These are phyloP conservation scores for Nyctereutes procyonoides DNA, from an alignment of 2,113 vertebrate species.

Conservation along the genomic window DNA sequence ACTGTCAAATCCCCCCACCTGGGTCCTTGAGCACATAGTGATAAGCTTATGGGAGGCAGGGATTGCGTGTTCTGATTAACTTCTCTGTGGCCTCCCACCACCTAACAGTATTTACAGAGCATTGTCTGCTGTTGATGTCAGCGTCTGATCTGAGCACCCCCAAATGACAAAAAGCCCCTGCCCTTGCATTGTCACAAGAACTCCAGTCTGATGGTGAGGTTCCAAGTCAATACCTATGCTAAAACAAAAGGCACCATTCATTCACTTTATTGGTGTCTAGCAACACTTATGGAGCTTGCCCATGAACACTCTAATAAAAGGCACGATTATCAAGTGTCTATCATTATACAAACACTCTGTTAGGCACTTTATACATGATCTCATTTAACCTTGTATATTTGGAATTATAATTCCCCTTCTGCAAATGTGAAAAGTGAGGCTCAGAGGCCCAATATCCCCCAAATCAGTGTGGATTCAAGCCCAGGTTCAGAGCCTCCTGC, in stretches of 20 bases:
- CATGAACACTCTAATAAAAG: not conserved
- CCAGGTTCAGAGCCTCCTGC: not conserved
- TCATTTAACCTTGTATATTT: conserved; percentile 42
- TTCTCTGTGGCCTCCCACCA: conserved; percentile 1
- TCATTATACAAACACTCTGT: not conserved
- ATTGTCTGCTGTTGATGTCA: not conserved
- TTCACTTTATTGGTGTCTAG: not conserved
- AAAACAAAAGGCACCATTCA: conserved; percentile 47
- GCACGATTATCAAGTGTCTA: not conserved
- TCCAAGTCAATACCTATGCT: not conserved
- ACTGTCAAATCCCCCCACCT: not conserved
- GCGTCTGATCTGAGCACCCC: not conserved
- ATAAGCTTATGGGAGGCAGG: conserved; percentile 62
- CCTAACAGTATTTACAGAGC: not conserved
- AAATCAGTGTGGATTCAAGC: not conserved
- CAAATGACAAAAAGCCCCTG: conserved; percentile 33
- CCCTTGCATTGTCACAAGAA: not conserved
- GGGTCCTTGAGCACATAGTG: conserved; percentile 48
- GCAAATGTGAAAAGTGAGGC: not conserved
- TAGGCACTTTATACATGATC: not conserved
- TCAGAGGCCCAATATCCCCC: not conserved
- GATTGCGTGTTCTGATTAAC: not conserved
- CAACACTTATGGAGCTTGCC: not conserved
- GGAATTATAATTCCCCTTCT: not conserved
- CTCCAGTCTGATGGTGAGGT: not conserved